A percentile compares a stretch with the other conserved stretches of the same genome.
Conservation (phyloP, 2,888 invertebrate species). For the Chloromyia formosa region DNA sequence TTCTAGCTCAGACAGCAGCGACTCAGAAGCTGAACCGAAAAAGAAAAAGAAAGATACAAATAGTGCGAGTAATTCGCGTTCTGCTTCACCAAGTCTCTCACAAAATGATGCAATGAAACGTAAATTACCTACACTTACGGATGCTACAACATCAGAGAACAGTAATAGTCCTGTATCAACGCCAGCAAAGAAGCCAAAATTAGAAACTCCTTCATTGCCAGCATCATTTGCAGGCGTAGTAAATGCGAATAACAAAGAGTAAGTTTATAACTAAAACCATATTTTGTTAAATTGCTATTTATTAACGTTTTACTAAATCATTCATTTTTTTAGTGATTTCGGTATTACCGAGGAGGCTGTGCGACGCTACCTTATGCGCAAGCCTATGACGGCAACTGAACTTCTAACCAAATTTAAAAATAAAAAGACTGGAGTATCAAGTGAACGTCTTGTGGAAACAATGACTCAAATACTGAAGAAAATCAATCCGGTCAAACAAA, state of each 20-base stretch:
- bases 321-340: slow-evolving; percentile 72
- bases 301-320: neutral
- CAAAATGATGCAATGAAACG: slow-evolving; percentile 57
- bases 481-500: slow-evolving; percentile 92
- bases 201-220: slow-evolving; percentile 59
- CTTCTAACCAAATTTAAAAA: slow-evolving; percentile 94
- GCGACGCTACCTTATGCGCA: slow-evolving; percentile 90
- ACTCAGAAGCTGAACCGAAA: slow-evolving; percentile 75
- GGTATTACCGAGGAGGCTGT: slow-evolving; percentile 96
- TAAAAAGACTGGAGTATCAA: slow-evolving; percentile 89
- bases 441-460: slow-evolving; percentile 89
- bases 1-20: slow-evolving; percentile 75
- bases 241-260: slow-evolving; percentile 61
- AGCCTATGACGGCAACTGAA: slow-evolving; percentile 98
- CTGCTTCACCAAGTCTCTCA: slow-evolving; percentile 64
- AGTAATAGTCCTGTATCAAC: slow-evolving; percentile 62
- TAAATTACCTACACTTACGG: slow-evolving; percentile 60
- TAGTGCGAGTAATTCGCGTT: slow-evolving; percentile 61
- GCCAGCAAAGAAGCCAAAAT: slow-evolving; percentile 61
- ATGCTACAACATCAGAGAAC: slow-evolving; percentile 62
- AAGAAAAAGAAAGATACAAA: slow-evolving; percentile 66
- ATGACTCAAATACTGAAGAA: slow-evolving; percentile 95
- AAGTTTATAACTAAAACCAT: slow-evolving; percentile 30
- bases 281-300: neutral
- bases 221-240: slow-evolving; percentile 62